Percentiles rank a stretch among this genome's conserved stretches.
phyloP scores from a whole-genome alignment of 53 echinoderm and acorn worm genomes.

The Crossaster papposus region DNA sequence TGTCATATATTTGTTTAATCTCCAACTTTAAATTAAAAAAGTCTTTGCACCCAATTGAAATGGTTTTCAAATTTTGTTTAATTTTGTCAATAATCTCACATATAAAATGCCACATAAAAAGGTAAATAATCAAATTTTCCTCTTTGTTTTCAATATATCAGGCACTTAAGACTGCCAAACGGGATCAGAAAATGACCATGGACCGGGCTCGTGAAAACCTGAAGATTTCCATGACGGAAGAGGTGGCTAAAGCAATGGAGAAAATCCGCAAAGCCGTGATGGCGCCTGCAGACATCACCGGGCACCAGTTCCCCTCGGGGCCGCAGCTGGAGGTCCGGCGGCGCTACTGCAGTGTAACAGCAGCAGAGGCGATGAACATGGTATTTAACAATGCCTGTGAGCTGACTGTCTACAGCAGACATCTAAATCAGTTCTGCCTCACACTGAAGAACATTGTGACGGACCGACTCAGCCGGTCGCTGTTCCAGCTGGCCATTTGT shows the following conservation, averaged over 20 bases:
- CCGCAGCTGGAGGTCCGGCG: constrained; percentile 54
- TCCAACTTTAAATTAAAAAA: too few relatives aligned
- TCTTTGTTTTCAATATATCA: too few relatives aligned
- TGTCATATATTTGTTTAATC: too few relatives aligned
- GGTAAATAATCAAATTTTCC: too few relatives aligned
- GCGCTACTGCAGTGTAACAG: constrained; percentile 63
- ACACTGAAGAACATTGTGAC: constrained; percentile 20
- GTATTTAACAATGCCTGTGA: constrained; percentile 55
- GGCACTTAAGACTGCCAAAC: constrained; percentile 68
- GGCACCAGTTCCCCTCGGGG: constrained; percentile 29
- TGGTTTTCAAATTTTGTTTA: too few relatives aligned
- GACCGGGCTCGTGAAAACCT: constrained; percentile 37
- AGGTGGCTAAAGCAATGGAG: constrained; percentile 35
- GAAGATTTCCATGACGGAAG: constrained; percentile 28
- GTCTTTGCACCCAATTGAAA: too few relatives aligned
- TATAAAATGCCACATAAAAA: too few relatives aligned
- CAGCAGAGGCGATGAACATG: constrained; percentile 53
- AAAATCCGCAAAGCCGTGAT: constrained; percentile 59
- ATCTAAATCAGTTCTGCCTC: constrained; percentile 23
- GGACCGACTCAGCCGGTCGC: constrained; percentile 41
- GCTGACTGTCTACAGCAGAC: constrained; percentile 8
- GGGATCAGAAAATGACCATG: constrained; percentile 63
- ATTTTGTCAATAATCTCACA: too few relatives aligned
- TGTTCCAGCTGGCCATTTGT: constrained; percentile 69
- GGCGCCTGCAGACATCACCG: constrained; percentile 41